These are phyloP conservation scores for Fragum whitleyi DNA, from an alignment of 2,888 invertebrate species.

Conservation along the genomic window DNA sequence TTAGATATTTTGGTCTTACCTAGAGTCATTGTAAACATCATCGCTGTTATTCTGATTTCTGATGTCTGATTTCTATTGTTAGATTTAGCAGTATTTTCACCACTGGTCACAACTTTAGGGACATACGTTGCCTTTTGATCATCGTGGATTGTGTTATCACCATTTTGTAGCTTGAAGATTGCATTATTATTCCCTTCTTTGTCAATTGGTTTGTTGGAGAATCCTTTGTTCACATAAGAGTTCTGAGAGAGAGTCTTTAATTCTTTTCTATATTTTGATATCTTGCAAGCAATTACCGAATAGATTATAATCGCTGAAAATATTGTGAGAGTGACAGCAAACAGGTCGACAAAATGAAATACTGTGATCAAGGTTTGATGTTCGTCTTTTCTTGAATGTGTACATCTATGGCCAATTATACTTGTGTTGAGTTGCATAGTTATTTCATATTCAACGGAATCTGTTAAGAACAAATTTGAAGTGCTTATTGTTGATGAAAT, in stretches of 20 bases:
- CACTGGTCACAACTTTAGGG: neutral
- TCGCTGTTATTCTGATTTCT: constrained; percentile 8
- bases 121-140: neutral
- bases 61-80: constrained; percentile 7
- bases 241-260: neutral
- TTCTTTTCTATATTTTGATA: neutral
- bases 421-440: neutral
- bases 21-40: constrained; percentile 22
- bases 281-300: constrained; percentile 9
- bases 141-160: neutral
- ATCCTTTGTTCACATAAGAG: neutral
- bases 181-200: neutral
- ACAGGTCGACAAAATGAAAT: constrained; percentile 10
- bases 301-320: constrained; percentile 9
- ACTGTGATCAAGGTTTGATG: neutral
- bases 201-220: neutral
- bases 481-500: neutral
- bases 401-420: neutral
- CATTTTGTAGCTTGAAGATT: neutral
- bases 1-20: too few species aligned
- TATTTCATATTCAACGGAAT: constrained; percentile 12
- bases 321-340: constrained; percentile 2
- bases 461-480: constrained; percentile 6
- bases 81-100: neutral
- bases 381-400: constrained; percentile 5